Conservation (phyloP, 2,113 vertebrate genomes). For the Pipa parva region DNA sequence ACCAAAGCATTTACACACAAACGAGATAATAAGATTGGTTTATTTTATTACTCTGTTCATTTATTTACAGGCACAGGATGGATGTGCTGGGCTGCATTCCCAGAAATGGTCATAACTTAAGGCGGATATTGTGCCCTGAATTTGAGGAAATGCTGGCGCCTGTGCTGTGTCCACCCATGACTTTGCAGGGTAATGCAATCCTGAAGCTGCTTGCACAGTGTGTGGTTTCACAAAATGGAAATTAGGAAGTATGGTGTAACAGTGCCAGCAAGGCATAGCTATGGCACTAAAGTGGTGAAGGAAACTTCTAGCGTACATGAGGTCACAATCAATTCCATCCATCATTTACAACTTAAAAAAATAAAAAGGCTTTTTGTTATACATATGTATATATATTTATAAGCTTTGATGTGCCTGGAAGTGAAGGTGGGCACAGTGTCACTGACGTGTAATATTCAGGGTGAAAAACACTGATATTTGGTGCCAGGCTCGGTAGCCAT, state of each 20-base stretch:
- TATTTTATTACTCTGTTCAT: constrained; percentile 23
- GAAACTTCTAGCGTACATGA: neutral
- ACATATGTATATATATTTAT: constrained; percentile 30
- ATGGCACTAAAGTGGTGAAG: constrained; percentile 1
- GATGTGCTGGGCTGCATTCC: neutral
- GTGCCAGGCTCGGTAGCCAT: neutral
- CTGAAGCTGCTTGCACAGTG: neutral
- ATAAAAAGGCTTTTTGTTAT: constrained; percentile 32
- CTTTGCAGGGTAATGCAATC: neutral
- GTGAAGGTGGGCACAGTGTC: constrained; percentile 6
- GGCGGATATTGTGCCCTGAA: neutral
- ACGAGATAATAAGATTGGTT: neutral
- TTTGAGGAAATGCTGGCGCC: neutral
- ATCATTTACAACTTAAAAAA: constrained; percentile 42
- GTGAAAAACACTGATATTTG: neutral
- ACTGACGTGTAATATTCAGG: neutral
- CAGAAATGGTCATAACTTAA: neutral
- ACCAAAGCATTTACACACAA: neutral
- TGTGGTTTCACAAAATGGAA: neutral
- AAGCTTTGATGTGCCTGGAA: constrained; percentile 10
- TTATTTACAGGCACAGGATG: constrained; percentile 27
- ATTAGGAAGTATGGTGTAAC: neutral
- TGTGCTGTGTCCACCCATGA: neutral
- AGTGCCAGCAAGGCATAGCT: neutral
- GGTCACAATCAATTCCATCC: neutral